Evolutionary conservation across 2,888 invertebrate species (phyloP), one percentile per base, ranked within the genome.

Genomic region (Frankliniella fusca): DNA sequence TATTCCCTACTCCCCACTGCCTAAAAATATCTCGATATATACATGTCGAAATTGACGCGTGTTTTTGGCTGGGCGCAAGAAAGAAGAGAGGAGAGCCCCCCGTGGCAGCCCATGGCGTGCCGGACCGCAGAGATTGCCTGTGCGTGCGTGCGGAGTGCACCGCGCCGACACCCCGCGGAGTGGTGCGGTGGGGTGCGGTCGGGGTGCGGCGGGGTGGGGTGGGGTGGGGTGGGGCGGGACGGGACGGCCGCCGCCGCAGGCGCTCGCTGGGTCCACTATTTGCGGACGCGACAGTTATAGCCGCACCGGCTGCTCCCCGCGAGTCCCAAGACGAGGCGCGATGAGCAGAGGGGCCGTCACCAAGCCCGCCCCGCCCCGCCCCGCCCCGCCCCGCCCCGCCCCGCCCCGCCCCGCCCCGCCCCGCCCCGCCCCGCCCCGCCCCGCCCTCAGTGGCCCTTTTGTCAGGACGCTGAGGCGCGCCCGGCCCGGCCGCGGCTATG

Each of bases 401-500:
- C 38, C 5, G 38, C 3, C 38, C 38, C 2, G 38, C 38, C 38
- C 3, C 38, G 38, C 10, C 80, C 82, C 84, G 80, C 84, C 83
- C 48, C 83, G 82, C 81, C 82, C 80, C 48, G 84, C 84, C 82
- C 83, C 61, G 49, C 15, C 7, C 61, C 38, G 38, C 38, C 38
- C 2, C 38, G 38, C 38, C 38, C 5, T 38, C 3, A 5, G 38
- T 38, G 5, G 38, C 38, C 38, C 38, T 38, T 23, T n/a, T 87
- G 86, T 87, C 87, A 87, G 87, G 87, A 86, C 87, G 86, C 87
- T 87, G 86, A 87, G 38, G 38, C 2, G 38, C 38, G 38, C 38
- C 38, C 38, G 2, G 38, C 3, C 38, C 38, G 5, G 38, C 38
- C 38, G 38, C 38, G 38, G 38, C 38, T 38, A n/a, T n/a, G 38